These are phyloP conservation scores for Drosophila eohydei DNA, from an alignment of 2,888 invertebrate genomes.

Conservation along the genomic window DNA sequence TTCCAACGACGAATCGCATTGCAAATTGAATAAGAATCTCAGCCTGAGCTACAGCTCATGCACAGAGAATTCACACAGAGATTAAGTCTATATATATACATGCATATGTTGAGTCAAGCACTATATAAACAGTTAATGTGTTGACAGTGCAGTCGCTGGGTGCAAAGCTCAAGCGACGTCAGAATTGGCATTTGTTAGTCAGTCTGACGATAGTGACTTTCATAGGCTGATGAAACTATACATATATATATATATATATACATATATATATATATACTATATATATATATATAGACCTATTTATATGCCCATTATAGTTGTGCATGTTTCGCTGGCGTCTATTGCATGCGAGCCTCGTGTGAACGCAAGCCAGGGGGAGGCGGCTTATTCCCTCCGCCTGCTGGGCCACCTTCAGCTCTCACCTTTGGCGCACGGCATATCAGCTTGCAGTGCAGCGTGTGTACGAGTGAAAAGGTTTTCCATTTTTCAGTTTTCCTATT, in stretches of 20 bases:
- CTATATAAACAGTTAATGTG: neutral
- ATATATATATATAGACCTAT: neutral
- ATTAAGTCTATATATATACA: slow-evolving; percentile 6
- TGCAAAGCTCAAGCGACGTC: slow-evolving; percentile 40
- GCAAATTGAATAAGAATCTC: slow-evolving; percentile 2
- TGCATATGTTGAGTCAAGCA: neutral
- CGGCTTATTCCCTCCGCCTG: neutral
- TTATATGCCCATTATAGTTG: slow-evolving; percentile 1
- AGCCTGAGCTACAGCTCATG: slow-evolving; percentile 5
- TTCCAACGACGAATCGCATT: neutral
- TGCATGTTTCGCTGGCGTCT: slow-evolving; percentile 33
- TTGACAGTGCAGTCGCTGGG: slow-evolving; percentile 17
- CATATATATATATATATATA: slow-evolving; percentile 4
- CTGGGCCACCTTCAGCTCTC: neutral
- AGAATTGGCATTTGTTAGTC: slow-evolving; percentile 9
- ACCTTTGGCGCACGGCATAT: slow-evolving; percentile 19
- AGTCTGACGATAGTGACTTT: slow-evolving; percentile 29
- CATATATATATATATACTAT: slow-evolving; percentile 6
- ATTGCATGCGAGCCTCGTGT: slow-evolving; percentile 46
- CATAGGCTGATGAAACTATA: slow-evolving; percentile 38
- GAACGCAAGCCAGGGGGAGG: slow-evolving; percentile 14
- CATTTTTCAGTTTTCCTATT: slow-evolving; percentile 18
- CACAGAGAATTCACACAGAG: slow-evolving; percentile 13
- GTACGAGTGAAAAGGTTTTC: slow-evolving; percentile 47
- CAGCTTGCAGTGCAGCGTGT: slow-evolving; percentile 35